Evolutionary conservation across 64 coral and sea anemone species (phyloP), one percentile per base, ranked within the genome.

Genomic region (Montipora sp.): DNA sequence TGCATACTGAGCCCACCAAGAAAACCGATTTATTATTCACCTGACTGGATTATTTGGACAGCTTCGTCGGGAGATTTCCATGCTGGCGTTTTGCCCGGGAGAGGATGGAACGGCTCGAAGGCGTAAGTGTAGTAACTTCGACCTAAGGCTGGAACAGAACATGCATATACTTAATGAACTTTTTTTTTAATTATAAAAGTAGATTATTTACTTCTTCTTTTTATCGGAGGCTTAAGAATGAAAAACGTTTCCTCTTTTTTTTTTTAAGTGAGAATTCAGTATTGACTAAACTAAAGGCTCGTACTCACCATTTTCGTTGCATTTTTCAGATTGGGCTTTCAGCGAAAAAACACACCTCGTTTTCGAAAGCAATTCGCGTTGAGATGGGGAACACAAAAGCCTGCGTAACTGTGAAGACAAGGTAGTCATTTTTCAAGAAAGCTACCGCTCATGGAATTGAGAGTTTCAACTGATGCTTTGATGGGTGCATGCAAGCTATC

Each of bases 31-130:
- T 83, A 0, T 10, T 58, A 8, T 59, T 36, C 68, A 94, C 95
- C 92, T 63, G 95, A 96, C 49, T 96, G 22, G 58, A 96, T 91
- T 10, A 88, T 82, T 83, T 96, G 77, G 0, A 94, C 82, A 5
- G 95, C 95, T 91, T 96, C 95, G 7, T 96, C 82, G 2, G 92
- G 92, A 44, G 92, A 94, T 57, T 96, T 96, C 95, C 95, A 94
- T 19, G 83, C 95, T 44, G 95, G 95, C 0, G 95, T 96, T 96
- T 73, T 87, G 13, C 95, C 95, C 0, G 86, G 88, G 43, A 96
- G 69, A 5, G 95, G 95, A 60, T 96, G 95, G 59, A 96, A 96
- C 4, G 95, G 95, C 36, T 96, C 95, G 0, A 88, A 47, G 8
- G 95, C 88, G 61, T 96, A 96, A 7, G 88, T 90, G 24, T 96